A percentile compares a stretch with the other conserved stretches of the same genome.
Evolutionary conservation across 2,797 vertebrate species (phyloP).

Genomic region (Tokudaia tokunoshimensis): DNA sequence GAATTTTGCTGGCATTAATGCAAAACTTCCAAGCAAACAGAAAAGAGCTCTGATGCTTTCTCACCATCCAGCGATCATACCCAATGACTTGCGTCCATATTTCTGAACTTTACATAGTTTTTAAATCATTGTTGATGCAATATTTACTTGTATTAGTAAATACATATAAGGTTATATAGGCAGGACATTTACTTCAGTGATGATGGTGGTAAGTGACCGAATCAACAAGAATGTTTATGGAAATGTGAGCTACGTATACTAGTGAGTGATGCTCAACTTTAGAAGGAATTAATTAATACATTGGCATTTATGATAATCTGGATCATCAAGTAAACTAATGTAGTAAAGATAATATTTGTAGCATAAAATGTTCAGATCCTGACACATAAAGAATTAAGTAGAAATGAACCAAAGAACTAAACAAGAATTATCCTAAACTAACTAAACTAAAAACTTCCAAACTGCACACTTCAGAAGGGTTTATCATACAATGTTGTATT

Average conservation of each 20-base stretch:
- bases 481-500: background rate
- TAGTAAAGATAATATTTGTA: background rate
- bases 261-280: background rate
- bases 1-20: background rate
- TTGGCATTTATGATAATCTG: background rate
- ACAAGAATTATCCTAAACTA: background rate
- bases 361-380: background rate
- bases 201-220: background rate
- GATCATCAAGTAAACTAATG: background rate
- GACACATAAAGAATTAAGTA: background rate
- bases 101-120: background rate
- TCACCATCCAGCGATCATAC: background rate
- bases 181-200: background rate
- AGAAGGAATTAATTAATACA: background rate
- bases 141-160: background rate
- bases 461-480: background rate
- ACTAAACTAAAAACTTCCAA: background rate
- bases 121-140: background rate
- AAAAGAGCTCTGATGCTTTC: background rate
- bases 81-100: background rate
- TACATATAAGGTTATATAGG: background rate
- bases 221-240: background rate
- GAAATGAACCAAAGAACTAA: background rate
- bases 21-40: conserved; percentile 22
- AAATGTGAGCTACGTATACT: background rate